Conservation (phyloP, 2,113 vertebrate genomes). For the Carollia perspicillata region DNA sequence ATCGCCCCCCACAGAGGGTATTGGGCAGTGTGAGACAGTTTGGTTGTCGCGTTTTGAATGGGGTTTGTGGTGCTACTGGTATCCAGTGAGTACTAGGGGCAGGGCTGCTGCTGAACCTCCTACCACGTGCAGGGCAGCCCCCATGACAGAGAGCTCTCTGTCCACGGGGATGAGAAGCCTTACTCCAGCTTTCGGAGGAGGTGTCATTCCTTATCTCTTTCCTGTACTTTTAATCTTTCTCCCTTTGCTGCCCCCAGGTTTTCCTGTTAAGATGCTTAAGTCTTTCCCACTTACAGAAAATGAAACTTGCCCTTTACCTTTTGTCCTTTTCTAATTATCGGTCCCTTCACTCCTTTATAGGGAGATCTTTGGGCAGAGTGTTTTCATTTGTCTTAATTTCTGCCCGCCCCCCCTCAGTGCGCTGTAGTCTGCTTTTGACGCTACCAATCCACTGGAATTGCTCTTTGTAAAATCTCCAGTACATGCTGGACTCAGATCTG, state of each 20-base stretch:
- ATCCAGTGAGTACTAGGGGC: background rate
- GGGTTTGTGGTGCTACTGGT: background rate
- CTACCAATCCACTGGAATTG: background rate
- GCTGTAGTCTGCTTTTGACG: background rate
- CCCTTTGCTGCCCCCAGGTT: background rate
- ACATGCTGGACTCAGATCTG: background rate
- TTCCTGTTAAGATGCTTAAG: background rate
- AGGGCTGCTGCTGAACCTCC: background rate
- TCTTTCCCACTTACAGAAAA: background rate
- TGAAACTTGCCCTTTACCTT: background rate
- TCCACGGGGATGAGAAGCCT: background rate
- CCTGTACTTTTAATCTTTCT: background rate
- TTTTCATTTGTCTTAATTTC: background rate
- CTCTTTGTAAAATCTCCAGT: background rate
- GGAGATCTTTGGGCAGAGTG: background rate
- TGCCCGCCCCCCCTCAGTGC: background rate
- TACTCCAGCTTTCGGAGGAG: background rate
- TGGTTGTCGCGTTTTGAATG: background rate
- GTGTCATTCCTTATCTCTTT: background rate
- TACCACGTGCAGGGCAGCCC: accelerated
- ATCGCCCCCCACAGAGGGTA: accelerated
- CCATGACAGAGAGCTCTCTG: background rate
- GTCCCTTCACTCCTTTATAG: background rate
- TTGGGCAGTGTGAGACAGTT: background rate
- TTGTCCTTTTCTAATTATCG: background rate